Percentiles rank a stretch among this genome's conserved stretches.
Conservation (phyloP, 2,888 invertebrate genomes). For the Leptopilina myrica region DNA sequence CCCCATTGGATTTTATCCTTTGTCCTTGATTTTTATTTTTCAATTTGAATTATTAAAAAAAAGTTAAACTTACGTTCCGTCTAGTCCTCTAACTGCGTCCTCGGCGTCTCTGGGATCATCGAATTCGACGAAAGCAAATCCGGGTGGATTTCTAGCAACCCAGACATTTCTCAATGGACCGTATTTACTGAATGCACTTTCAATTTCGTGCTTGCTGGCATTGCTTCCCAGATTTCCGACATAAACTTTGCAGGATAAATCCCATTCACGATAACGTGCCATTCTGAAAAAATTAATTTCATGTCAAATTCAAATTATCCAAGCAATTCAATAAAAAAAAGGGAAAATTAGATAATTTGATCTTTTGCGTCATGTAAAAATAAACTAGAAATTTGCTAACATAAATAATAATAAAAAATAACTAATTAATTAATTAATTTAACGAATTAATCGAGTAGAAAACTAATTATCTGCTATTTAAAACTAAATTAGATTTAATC, state of each 20-base stretch:
- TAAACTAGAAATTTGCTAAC: too few species aligned
- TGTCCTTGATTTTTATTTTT: background rate
- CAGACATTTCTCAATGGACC: constrained; percentile 94
- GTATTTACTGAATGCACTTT: constrained; percentile 91
- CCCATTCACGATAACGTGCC: constrained; percentile 86
- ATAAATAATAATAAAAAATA: too few species aligned
- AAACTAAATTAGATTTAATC: too few species aligned
- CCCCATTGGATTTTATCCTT: background rate
- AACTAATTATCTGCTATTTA: too few species aligned
- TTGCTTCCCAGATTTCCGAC: constrained; percentile 94
- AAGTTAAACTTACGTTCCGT: constrained; percentile 84
- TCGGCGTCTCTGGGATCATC: constrained; percentile 93
- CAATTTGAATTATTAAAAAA: background rate
- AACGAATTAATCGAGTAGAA: too few species aligned
- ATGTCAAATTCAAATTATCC: too few species aligned
- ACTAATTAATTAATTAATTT: too few species aligned
- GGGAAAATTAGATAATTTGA: too few species aligned
- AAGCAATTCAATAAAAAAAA: too few species aligned
- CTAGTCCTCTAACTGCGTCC: constrained; percentile 89
- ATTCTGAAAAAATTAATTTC: background rate
- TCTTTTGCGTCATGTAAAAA: too few species aligned
- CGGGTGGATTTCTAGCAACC: constrained; percentile 96
- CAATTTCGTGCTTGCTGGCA: constrained; percentile 92
- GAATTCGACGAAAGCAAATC: constrained; percentile 93
- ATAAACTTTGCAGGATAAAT: constrained; percentile 93